Evolutionary conservation across 2,888 invertebrate genomes (phyloP), one percentile per base, ranked within the genome.

Genomic region (Aleiodes testaceus): DNA sequence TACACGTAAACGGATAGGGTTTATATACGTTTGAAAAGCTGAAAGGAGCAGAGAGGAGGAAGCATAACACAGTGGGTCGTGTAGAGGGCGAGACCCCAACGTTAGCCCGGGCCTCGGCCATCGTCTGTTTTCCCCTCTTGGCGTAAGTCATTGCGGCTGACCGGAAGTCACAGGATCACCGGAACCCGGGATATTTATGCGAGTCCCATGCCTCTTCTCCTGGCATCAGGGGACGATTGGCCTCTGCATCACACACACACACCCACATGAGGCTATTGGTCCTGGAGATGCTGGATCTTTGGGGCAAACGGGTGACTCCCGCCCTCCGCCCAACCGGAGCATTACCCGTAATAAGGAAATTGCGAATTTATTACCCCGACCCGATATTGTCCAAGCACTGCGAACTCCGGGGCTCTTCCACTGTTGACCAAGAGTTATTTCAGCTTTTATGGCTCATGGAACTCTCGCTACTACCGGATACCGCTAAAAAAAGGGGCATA

Each of bases 271-370:
- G 55, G 12, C 50, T 44, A 66, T 69, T 73, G 69, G 44, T 11
- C 9, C 63, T 70, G 59, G 45, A 55, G 59, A 69, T 61, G 16
- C 55, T 66, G 69, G 52, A 72, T 30, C 45, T 63, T 26, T 47
- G 68, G 20, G 22, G 11, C 12, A 50, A 66, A 69, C 53, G 64
- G 75, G 64, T 61, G 66, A 66, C 76, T 70, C 72, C 74, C 76
- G 75, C 73, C 69, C 74, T 67, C 72, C 76, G 77, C 81, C 81
- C 83, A 82, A 86, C 87, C 87, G 87, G 87, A 79, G 85, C 85
- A 87, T 87, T 87, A 87, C 82, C 85, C 86, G 87, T 87, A 87
- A 87, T 87, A 87, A 87, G 87, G 87, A 87, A 87, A 87, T 87
- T 87, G 87, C 87, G 83, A 87, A 87, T 87, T 87, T 87, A 87